phyloP scores from a whole-genome alignment of 2,797 vertebrate genomes.

The Peromyscus eremicus region DNA sequence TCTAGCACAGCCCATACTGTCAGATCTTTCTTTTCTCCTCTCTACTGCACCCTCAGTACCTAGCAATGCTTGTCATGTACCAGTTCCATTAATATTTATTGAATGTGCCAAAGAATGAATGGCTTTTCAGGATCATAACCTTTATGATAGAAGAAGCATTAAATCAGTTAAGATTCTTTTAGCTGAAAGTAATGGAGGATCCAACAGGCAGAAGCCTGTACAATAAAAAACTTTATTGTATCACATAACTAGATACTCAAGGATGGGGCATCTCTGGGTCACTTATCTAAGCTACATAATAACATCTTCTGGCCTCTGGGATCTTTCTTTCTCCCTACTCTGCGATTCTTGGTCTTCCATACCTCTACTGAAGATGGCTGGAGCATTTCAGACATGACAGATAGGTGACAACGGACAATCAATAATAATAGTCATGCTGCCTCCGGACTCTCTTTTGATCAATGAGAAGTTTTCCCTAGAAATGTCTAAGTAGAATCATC shows the following conservation, averaged over 20 bases:
- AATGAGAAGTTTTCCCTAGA: slow-evolving; percentile 19
- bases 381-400: background rate
- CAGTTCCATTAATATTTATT: slow-evolving; percentile 49
- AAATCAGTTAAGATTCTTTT: slow-evolving; percentile 43
- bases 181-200: slow-evolving; percentile 12
- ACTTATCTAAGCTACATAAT: slow-evolving; percentile 42
- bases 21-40: background rate
- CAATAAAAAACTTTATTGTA: slow-evolving; percentile 43
- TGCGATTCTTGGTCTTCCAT: background rate
- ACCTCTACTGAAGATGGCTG: background rate
- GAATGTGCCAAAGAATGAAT: slow-evolving; percentile 30
- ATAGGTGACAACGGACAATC: background rate
- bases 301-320: background rate
- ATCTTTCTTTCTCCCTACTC: slow-evolving; percentile 14
- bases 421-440: background rate
- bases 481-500: background rate
- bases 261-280: background rate
- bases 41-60: background rate
- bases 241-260: background rate
- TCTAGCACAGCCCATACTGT: background rate
- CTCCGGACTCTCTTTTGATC: background rate
- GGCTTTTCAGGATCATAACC: slow-evolving; percentile 40
- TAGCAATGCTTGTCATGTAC: background rate
- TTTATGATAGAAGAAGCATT: slow-evolving; percentile 47
- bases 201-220: background rate